These are phyloP conservation scores for Chanos chanos DNA, from an alignment of 2,797 vertebrate genomes.

Conservation along the genomic window DNA sequence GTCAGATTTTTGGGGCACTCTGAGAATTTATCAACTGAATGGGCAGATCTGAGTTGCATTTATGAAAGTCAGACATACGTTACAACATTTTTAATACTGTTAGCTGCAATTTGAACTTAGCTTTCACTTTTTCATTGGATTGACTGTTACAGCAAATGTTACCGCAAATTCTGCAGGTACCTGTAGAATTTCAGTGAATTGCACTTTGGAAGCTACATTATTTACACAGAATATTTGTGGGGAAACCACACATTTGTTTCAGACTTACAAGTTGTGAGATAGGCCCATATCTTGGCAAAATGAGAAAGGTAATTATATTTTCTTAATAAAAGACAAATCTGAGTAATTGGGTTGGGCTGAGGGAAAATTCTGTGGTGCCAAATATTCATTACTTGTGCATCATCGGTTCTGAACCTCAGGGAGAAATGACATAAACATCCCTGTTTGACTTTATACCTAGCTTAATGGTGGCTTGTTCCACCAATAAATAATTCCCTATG, in stretches of 20 bases:
- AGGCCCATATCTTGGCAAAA: no score
- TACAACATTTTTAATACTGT: no score
- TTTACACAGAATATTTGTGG: no score
- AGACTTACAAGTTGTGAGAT: not conserved
- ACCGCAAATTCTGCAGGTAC: no score
- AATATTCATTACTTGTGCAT: not conserved
- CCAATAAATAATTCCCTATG: not conserved
- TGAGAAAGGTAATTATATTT: not conserved
- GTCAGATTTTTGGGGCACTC: no score
- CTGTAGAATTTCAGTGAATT: not conserved
- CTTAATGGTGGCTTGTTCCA: slow-evolving; percentile 19
- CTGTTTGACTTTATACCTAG: slow-evolving; percentile 6
- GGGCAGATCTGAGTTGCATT: no score
- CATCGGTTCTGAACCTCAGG: not conserved
- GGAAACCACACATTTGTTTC: not conserved
- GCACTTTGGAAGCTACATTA: not conserved
- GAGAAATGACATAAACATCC: not conserved
- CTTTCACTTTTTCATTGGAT: no score
- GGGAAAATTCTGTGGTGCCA: not conserved
- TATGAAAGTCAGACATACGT: no score
- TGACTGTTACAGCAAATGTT: no score
- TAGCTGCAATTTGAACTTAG: no score
- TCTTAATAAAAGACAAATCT: no score
- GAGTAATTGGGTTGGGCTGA: not conserved
- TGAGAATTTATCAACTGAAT: no score